phyloP scores from a whole-genome alignment of 2,113 vertebrate species.

The Lepidothrix coronata region DNA sequence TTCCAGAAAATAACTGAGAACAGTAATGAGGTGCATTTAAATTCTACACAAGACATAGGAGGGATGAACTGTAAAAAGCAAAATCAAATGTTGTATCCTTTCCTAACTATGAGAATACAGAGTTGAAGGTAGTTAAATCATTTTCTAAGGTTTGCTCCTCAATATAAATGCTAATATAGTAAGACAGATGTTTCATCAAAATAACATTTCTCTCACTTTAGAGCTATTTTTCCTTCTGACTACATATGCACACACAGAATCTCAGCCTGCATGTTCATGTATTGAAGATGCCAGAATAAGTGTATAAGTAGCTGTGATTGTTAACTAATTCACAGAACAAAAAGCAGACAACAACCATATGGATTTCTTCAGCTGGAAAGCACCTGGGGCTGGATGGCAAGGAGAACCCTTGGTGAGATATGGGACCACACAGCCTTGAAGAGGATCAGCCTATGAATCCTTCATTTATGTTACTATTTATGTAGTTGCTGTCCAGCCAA shows the following conservation, averaged over 20 bases:
- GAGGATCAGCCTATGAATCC: background rate
- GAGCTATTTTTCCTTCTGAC: background rate
- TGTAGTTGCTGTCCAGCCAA: background rate
- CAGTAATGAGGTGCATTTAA: background rate
- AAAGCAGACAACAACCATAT: background rate
- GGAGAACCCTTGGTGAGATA: background rate
- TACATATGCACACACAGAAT: background rate
- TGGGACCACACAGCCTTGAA: background rate
- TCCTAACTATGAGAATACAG: background rate
- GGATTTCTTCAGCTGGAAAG: background rate
- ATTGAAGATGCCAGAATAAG: background rate
- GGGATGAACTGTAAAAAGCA: background rate
- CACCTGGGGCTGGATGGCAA: background rate
- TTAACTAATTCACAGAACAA: background rate
- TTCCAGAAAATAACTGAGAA: slow-evolving; percentile 24
- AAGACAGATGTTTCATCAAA: slow-evolving; percentile 14
- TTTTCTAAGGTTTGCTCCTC: background rate
- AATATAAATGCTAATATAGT: background rate
- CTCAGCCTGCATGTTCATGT: background rate
- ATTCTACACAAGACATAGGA: background rate
- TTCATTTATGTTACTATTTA: background rate
- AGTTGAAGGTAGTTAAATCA: background rate
- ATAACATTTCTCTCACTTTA: background rate
- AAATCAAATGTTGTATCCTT: background rate
- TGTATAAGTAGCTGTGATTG: background rate